Conservation (phyloP, 2,888 invertebrate genomes). For the Smittia aterrima region DNA sequence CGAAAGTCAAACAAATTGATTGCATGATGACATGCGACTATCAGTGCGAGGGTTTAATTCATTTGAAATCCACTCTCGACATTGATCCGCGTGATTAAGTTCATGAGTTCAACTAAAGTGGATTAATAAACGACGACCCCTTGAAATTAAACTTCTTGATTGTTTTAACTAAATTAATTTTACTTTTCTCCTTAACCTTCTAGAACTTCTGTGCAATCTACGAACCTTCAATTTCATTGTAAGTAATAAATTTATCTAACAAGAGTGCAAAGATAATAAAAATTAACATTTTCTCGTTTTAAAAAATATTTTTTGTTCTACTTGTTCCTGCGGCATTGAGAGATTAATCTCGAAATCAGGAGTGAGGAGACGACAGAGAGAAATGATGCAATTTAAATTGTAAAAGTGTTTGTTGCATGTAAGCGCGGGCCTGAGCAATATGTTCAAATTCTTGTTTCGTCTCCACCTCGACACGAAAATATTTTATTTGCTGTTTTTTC, state of each 20-base stretch:
- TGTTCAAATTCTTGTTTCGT: not conserved
- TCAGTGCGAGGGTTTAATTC: not conserved
- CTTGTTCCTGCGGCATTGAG: no score
- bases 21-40: conserved; percentile 23
- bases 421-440: not conserved
- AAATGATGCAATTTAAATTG: conserved; percentile 1
- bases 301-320: no score
- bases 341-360: not conserved
- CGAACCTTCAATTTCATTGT: no score
- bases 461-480: not conserved
- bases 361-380: not conserved
- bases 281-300: conserved; percentile 12
- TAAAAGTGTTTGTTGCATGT: not conserved
- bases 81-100: not conserved
- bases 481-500: not conserved
- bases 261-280: conserved; percentile 8
- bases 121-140: no score
- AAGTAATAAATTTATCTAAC: not conserved
- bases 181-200: no score
- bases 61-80: not conserved
- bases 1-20: conserved; percentile 16
- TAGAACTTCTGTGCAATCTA: no score
- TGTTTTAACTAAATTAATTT: no score
- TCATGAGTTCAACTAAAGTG: not conserved
- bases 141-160: no score